phyloP scores from a whole-genome alignment of 2,888 invertebrate genomes.

The Carterocephalus palaemon region DNA sequence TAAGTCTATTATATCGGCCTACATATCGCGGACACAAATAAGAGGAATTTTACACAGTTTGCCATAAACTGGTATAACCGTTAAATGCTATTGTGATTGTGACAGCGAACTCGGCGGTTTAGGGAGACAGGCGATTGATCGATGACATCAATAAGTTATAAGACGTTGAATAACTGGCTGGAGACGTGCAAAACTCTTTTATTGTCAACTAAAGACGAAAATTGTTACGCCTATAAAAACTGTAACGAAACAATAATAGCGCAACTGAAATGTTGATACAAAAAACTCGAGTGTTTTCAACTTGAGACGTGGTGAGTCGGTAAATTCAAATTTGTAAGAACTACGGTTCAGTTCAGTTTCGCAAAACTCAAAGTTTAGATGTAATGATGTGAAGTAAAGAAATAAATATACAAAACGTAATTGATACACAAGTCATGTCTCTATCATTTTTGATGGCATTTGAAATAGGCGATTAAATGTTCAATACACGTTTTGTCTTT shows the following conservation, averaged over 20 bases:
- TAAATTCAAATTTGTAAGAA: too few relatives aligned
- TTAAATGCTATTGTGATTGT: conserved; percentile 62
- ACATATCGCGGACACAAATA: conserved; percentile 62
- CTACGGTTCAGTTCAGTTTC: too few relatives aligned
- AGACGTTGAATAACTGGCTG: conserved; percentile 7
- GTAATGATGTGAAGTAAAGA: background rate
- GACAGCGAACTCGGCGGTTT: conserved; percentile 39
- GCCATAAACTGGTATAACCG: conserved; percentile 58
- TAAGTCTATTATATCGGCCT: conserved; percentile 49
- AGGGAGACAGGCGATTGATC: conserved; percentile 35
- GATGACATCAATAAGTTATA: conserved; percentile 23
- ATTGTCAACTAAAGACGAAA: conserved; percentile 19
- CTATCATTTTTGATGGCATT: conserved; percentile 22
- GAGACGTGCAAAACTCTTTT: conserved; percentile 17
- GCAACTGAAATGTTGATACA: too few relatives aligned
- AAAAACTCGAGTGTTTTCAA: background rate
- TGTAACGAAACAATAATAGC: conserved; percentile 11
- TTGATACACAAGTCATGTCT: conserved; percentile 17
- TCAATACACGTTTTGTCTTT: conserved; percentile 18
- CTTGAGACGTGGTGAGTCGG: background rate
- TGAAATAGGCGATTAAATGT: conserved; percentile 17
- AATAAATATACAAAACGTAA: conserved; percentile 12
- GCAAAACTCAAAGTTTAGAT: too few relatives aligned
- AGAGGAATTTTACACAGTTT: conserved; percentile 61
- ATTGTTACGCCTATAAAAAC: conserved; percentile 17